A percentile compares a stretch with the other conserved stretches of the same genome.
Conservation (phyloP, 2,888 invertebrate species). For the Volucella zonaria region DNA sequence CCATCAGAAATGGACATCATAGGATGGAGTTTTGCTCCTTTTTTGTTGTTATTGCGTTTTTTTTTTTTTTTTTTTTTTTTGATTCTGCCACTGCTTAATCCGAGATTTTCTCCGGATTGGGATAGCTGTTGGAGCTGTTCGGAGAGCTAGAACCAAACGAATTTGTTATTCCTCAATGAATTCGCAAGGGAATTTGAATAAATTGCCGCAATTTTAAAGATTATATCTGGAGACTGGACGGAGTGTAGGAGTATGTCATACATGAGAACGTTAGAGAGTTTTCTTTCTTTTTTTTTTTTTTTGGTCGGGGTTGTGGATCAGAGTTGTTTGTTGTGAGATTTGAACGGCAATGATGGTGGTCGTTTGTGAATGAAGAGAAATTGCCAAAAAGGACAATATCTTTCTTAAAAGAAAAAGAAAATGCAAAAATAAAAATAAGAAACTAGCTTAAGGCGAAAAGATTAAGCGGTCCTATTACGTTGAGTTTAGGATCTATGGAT, state of each 20-base stretch:
- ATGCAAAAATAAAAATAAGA: too few relatives aligned
- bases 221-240: conserved; percentile 42
- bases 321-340: conserved; percentile 18
- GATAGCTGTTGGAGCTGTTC: not conserved
- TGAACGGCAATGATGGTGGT: conserved; percentile 37
- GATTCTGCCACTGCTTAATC: conserved; percentile 36
- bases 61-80: conserved; percentile 16
- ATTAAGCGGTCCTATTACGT: too few relatives aligned
- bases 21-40: not conserved
- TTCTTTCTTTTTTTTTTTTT: conserved; percentile 22
- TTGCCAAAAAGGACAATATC: not conserved
- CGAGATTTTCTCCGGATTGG: conserved; percentile 52
- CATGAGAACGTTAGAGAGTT: not conserved
- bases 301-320: too few relatives aligned
- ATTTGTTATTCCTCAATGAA: conserved; percentile 61
- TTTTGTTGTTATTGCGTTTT: not conserved
- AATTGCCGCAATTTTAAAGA: conserved; percentile 69
- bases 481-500: too few relatives aligned
- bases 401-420: too few relatives aligned
- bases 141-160: conserved; percentile 25
- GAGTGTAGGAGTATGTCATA: conserved; percentile 14
- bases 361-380: not conserved
- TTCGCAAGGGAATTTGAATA: conserved; percentile 68
- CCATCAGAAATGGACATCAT: conserved; percentile 40
- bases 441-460: too few relatives aligned